Evolutionary conservation across 1,140 invertebrate species (phyloP).

Genomic region (Diabrotica virgifera): DNA sequence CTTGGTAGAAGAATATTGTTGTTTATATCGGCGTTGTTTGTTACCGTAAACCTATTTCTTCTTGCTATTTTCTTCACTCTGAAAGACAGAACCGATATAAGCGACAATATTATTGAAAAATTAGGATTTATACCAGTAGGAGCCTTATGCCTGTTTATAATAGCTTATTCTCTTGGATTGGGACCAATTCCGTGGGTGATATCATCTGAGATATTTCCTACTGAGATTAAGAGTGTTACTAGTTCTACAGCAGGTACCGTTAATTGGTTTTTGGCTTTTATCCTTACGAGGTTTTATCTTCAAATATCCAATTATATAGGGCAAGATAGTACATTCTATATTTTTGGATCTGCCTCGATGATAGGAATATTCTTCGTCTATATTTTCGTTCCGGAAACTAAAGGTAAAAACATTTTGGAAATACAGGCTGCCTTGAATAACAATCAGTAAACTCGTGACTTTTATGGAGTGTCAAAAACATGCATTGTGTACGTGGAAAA

Average conservation of each 20-base stretch:
- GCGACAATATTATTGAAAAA: slow-evolving; percentile 21
- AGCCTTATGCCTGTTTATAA: slow-evolving; percentile 71
- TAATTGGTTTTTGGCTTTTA: slow-evolving; percentile 78
- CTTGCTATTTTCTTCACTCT: slow-evolving; percentile 64
- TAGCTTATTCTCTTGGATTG: slow-evolving; percentile 75
- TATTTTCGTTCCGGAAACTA: slow-evolving; percentile 74
- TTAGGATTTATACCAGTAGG: slow-evolving; percentile 66
- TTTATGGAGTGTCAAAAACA: no score
- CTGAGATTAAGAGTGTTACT: slow-evolving; percentile 73
- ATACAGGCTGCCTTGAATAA: slow-evolving; percentile 54
- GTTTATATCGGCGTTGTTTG: slow-evolving; percentile 62
- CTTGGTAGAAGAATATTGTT: slow-evolving; percentile 69
- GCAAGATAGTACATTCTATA: slow-evolving; percentile 57
- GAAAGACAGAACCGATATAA: slow-evolving; percentile 44
- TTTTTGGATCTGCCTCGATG: slow-evolving; percentile 60
- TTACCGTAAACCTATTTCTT: slow-evolving; percentile 62
- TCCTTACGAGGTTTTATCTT: slow-evolving; percentile 72
- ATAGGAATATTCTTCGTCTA: slow-evolving; percentile 64
- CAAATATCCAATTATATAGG: slow-evolving; percentile 52
- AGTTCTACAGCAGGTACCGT: slow-evolving; percentile 69
- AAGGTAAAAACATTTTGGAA: slow-evolving; percentile 68
- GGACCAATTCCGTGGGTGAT: slow-evolving; percentile 80
- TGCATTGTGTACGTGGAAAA: neutral
- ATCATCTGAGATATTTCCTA: slow-evolving; percentile 70
- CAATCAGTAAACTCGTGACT: neutral